phyloP scores from a whole-genome alignment of 2,113 vertebrate genomes.

The Ophthalmolycus amberensis region DNA sequence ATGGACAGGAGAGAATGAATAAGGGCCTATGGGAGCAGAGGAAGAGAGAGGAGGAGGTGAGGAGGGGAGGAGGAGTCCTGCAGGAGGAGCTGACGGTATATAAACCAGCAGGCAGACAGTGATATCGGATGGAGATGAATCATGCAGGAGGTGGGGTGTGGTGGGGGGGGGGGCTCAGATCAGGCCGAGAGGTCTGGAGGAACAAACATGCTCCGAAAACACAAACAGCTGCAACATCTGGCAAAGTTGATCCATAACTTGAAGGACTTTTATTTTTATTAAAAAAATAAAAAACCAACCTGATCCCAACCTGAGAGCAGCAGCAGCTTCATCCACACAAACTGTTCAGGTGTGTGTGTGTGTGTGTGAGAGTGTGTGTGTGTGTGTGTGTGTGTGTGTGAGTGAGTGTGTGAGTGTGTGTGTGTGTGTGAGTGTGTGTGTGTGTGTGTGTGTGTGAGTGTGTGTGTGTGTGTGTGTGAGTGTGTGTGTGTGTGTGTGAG shows the following conservation, averaged over 20 bases:
- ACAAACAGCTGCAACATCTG: constrained; percentile 62
- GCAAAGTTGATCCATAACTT: constrained; percentile 88
- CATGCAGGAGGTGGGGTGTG: constrained; percentile 65
- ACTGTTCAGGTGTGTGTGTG: constrained; percentile 18
- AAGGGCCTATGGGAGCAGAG: constrained; percentile 84
- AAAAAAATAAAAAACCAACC: constrained; percentile 22
- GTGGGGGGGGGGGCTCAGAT: constrained; percentile 38
- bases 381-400: constrained; percentile 20
- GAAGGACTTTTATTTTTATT: constrained; percentile 42
- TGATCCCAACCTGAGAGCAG: constrained; percentile 36
- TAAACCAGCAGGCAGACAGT: constrained; percentile 63
- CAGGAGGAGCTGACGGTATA: constrained; percentile 81
- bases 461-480: no score
- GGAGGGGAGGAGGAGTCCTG: constrained; percentile 70
- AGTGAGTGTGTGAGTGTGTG: constrained; percentile 1
- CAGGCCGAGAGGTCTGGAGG: constrained; percentile 43
- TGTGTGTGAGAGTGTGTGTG: constrained; percentile 36
- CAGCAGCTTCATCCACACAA: constrained; percentile 32
- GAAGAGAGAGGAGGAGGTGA: constrained; percentile 56
- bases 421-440: constrained; percentile 29
- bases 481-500: no score
- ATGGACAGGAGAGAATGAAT: constrained; percentile 96
- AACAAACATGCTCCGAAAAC: constrained; percentile 55
- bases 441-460: constrained; percentile 16
- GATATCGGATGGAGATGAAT: constrained; percentile 49